phyloP scores from a whole-genome alignment of 2,113 vertebrate genomes.

The Pipa parva region DNA sequence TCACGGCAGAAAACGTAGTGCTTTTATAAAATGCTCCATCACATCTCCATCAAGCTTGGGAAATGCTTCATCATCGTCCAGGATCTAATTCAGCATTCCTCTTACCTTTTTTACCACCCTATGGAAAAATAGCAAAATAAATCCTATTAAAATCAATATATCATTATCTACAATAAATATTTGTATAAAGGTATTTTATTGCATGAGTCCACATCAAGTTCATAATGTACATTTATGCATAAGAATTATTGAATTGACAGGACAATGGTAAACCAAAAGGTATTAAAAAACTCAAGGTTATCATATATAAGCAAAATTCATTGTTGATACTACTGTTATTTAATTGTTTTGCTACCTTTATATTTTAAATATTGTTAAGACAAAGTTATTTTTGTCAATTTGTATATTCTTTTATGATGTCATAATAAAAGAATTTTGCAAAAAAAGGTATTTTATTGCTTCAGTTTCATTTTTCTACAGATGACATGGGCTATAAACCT shows the following conservation, averaged over 20 bases:
- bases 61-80: slow-evolving; percentile 61
- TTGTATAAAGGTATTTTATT: background rate
- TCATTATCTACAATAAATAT: no score
- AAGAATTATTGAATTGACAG: no score
- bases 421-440: no score
- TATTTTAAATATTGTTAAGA: no score
- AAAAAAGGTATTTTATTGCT: background rate
- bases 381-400: background rate
- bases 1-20: slow-evolving; percentile 53
- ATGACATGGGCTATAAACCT: background rate
- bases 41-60: slow-evolving; percentile 39
- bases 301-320: no score
- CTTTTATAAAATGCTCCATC: slow-evolving; percentile 58
- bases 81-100: slow-evolving; percentile 75
- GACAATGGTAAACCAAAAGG: no score
- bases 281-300: no score
- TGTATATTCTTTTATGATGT: background rate
- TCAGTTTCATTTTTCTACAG: no score
- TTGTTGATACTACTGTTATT: no score
- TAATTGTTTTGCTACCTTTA: no score
- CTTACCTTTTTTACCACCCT: slow-evolving; percentile 85
- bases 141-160: slow-evolving; percentile 7
- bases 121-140: slow-evolving; percentile 50
- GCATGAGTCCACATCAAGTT: no score
- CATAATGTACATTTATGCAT: no score